phyloP scores from a whole-genome alignment of 2,113 vertebrate species.

The Pygoscelis antarcticus region DNA sequence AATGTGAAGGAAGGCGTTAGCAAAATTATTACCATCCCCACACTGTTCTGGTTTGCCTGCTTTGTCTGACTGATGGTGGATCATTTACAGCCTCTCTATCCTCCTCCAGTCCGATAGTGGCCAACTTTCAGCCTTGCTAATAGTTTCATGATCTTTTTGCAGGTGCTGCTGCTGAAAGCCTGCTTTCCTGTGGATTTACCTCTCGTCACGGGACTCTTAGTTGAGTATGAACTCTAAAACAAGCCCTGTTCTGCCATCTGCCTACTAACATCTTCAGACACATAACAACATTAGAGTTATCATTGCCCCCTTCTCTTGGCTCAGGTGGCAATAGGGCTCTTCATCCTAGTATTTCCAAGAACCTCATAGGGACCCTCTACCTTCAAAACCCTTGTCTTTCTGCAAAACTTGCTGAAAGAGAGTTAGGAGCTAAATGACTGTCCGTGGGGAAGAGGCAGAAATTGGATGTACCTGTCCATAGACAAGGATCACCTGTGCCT shows the following conservation, averaged over 20 bases:
- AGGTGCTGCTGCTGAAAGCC: background rate
- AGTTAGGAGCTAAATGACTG: background rate
- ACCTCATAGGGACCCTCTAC: background rate
- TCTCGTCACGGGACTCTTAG: background rate
- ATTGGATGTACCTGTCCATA: background rate
- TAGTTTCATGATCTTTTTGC: no score
- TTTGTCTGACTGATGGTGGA: background rate
- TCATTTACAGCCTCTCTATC: background rate
- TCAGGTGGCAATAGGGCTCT: background rate
- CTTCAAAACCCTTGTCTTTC: background rate
- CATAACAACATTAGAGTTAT: background rate
- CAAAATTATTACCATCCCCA: background rate
- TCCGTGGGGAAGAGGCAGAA: background rate
- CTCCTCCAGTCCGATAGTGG: background rate
- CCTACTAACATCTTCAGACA: background rate
- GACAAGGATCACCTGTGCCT: background rate
- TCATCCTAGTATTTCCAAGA: background rate
- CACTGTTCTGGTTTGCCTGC: background rate
- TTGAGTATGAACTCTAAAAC: background rate
- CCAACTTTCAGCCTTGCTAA: background rate
- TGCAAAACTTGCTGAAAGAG: background rate
- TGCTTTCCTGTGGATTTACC: background rate
- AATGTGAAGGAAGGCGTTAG: background rate
- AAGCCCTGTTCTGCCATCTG: background rate
- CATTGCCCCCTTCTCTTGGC: background rate